Base-by-base conservation (phyloP, 2,888 invertebrate species). In the Eurois occulta region DNA sequence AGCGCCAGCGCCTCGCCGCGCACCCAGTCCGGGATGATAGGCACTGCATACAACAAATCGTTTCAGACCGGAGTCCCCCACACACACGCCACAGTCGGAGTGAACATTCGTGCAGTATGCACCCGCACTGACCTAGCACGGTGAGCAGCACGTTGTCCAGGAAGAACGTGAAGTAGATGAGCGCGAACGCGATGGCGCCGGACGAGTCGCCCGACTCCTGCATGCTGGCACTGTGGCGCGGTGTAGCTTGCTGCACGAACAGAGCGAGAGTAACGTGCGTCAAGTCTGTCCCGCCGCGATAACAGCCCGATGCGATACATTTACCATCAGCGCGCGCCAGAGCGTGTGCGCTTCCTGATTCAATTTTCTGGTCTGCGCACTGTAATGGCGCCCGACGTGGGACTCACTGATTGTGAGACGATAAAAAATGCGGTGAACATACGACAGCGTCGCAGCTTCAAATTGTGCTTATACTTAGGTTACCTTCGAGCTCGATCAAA, bases 121-220 rank as follows among this genome's bases (percentile, higher is more conserved):
- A 32, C 32, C 10, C 35, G 35, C 65, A 41, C 65, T 41, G 95
- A 99, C 99, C 99, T 71, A 99, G 98, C 58, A 99, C 98, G 55
- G 99, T 99, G 68, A 99, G 97, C 38, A 99, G 97, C 83, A 99
- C 97, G 94, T 99, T 99, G 96, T 99, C 99, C 93, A 98, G 94
- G 89, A 98, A 97, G 92, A 98, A 97, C 2, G 98, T 98, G 81
- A 98, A 94, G 93, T 98, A 98, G 73, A 98, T 94, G 74, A 96
- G 92, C 1, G 91, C 91, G 83, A 96, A 95, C 52, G 95, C 94
- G 71, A 92, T 43, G 62, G 91, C 84, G 65, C 82, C 77, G 35
- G 75, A 55, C 13, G 80, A 73, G 18, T 71, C 76, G 52, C 46
- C 84, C 77, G 52, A 79, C 81, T 75, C 86, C 87, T 86, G 89